Evolutionary conservation across 2,113 vertebrate species (phyloP).

Genomic region (Pseudolaguvia tuberculata): DNA sequence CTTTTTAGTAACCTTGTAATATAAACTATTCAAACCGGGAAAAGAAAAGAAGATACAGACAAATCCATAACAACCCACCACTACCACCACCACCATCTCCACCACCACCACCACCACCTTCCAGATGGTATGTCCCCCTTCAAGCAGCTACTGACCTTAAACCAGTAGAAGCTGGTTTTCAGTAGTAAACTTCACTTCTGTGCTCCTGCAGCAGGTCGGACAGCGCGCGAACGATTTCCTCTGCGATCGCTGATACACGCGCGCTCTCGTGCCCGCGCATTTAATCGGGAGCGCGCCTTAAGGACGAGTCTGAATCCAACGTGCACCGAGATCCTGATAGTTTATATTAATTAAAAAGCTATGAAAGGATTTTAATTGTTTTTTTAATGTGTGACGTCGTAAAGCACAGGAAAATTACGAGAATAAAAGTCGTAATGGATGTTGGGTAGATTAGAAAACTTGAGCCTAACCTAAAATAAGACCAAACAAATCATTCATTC

Average conservation of each 20-base stretch:
- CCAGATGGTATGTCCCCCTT: background rate
- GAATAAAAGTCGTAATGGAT: no score
- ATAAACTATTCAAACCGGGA: background rate
- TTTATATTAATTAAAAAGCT: no score
- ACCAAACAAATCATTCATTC: no score
- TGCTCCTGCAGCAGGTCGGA: constrained; percentile 1
- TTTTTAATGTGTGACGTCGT: background rate
- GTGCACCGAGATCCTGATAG: no score
- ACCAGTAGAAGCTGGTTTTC: background rate
- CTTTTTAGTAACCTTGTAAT: background rate
- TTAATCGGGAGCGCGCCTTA: background rate
- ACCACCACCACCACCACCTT: background rate
- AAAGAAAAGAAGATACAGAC: background rate
- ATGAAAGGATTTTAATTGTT: background rate
- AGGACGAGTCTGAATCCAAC: background rate
- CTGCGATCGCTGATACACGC: background rate
- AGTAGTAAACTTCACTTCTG: background rate
- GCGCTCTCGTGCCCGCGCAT: background rate
- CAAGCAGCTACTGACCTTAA: background rate
- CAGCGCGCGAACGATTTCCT: background rate
- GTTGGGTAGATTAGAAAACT: no score
- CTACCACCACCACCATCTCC: no score
- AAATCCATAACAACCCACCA: background rate
- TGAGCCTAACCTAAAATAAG: no score
- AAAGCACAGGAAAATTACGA: no score